phyloP scores from a whole-genome alignment of 2,888 invertebrate genomes.

The Eristalis arbustorum region DNA sequence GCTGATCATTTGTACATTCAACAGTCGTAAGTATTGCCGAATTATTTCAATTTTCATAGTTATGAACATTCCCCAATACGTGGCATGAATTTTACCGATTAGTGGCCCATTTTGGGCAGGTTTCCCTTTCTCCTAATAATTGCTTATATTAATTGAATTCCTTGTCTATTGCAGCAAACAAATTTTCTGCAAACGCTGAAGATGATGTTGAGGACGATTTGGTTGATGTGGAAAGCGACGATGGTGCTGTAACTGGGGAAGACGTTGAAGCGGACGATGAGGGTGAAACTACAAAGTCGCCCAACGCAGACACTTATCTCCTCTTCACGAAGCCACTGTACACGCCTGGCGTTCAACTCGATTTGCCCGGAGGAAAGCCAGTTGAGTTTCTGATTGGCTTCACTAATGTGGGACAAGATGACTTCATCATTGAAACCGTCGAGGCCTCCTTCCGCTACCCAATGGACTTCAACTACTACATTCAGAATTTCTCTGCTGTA shows the following conservation, averaged over 20 bases:
- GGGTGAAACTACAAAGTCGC: constrained; percentile 86
- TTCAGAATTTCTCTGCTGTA: constrained; percentile 98
- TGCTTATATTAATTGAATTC: constrained; percentile 41
- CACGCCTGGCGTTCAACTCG: constrained; percentile 84
- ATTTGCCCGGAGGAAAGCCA: constrained; percentile 89
- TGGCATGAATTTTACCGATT: constrained; percentile 46
- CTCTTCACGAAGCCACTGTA: constrained; percentile 91
- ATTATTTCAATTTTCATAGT: constrained; percentile 72
- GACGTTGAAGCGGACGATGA: constrained; percentile 83
- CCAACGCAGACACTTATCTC: constrained; percentile 94
- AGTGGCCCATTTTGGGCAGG: constrained; percentile 1
- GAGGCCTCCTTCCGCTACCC: constrained; percentile 99
- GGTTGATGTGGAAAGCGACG: constrained; percentile 86
- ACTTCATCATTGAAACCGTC: constrained; percentile 94
- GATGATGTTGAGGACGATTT: constrained; percentile 84
- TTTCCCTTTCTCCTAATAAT: constrained; percentile 24
- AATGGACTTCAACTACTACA: constrained; percentile 98
- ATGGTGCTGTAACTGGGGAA: constrained; percentile 83
- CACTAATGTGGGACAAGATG: constrained; percentile 94
- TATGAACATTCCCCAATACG: constrained; percentile 55
- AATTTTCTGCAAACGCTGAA: constrained; percentile 82
- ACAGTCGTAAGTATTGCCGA: constrained; percentile 85
- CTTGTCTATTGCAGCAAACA: constrained; percentile 79
- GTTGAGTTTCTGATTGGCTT: constrained; percentile 98
- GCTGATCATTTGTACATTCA: constrained; percentile 86